phyloP scores from a whole-genome alignment of 2,888 invertebrate species.

The Trypoxylon attenuatum region DNA sequence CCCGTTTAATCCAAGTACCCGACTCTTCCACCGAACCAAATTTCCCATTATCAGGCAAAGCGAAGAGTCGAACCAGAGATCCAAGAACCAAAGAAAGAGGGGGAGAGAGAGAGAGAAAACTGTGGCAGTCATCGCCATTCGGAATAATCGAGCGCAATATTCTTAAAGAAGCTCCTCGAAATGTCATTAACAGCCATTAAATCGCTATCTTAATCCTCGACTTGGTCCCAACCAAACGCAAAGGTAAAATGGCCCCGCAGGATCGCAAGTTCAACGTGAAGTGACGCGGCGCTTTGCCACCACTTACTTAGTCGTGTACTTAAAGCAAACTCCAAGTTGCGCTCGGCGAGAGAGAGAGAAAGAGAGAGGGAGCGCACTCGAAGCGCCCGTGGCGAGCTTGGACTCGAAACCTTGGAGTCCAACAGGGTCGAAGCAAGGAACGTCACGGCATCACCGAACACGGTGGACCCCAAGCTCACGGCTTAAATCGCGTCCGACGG shows the following conservation, averaged over 20 bases:
- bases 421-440: background rate
- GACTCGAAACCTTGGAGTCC: constrained; percentile 2
- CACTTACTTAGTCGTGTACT: constrained; percentile 22
- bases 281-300: constrained; percentile 1
- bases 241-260: background rate
- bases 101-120: no score
- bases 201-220: constrained; percentile 6
- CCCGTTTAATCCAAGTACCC: constrained; percentile 14
- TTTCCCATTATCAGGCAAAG: background rate
- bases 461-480: background rate
- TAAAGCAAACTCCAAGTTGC: constrained; percentile 4
- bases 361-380: background rate
- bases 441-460: background rate
- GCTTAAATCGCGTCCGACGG: constrained; percentile 10
- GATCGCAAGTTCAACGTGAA: background rate
- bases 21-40: background rate
- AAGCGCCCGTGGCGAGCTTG: background rate
- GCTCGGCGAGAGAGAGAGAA: no score
- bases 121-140: no score
- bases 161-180: no score
- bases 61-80: background rate
- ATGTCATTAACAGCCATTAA: no score
- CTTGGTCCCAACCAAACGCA: background rate
- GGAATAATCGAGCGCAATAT: no score
- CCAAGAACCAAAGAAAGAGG: no score